A percentile compares a stretch with the other conserved stretches of the same genome.
phyloP scores from a whole-genome alignment of 1,140 invertebrate genomes.

The Caenorhabditis briggsae region DNA sequence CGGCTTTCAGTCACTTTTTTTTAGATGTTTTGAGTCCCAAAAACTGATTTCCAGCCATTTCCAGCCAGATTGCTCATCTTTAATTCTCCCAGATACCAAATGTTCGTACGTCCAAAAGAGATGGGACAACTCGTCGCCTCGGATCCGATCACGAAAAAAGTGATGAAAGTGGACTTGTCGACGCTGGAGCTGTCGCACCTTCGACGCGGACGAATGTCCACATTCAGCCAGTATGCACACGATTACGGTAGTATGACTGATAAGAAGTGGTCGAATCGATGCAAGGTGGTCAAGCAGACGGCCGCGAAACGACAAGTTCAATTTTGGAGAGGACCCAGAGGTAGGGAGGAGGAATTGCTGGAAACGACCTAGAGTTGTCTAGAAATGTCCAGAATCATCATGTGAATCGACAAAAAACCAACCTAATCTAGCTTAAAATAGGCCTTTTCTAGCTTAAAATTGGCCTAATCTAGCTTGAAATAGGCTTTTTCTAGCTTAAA shows the following conservation, averaged over 20 bases:
- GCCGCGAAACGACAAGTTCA: not conserved
- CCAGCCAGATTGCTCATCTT: too few species aligned
- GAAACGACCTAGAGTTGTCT: too few species aligned
- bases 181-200: constrained; percentile 52
- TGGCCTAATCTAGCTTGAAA: too few species aligned
- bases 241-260: constrained; percentile 40
- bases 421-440: too few species aligned
- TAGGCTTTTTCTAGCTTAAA: too few species aligned
- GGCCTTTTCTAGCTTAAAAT: too few species aligned
- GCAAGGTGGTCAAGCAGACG: not conserved
- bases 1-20: too few species aligned
- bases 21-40: too few species aligned
- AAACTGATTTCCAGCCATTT: too few species aligned
- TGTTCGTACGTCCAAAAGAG: constrained; percentile 64
- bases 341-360: not conserved
- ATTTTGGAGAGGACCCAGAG: constrained; percentile 18
- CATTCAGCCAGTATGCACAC: constrained; percentile 52
- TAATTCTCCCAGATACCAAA: constrained; percentile 61
- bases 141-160: constrained; percentile 64
- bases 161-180: constrained; percentile 42
- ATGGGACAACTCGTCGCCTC: constrained; percentile 54
- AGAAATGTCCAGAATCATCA: too few species aligned
- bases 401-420: too few species aligned
- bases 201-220: constrained; percentile 41
- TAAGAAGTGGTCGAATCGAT: constrained; percentile 19